Conservation (phyloP, 2,888 invertebrate species). For the Clistopyga incitator region DNA sequence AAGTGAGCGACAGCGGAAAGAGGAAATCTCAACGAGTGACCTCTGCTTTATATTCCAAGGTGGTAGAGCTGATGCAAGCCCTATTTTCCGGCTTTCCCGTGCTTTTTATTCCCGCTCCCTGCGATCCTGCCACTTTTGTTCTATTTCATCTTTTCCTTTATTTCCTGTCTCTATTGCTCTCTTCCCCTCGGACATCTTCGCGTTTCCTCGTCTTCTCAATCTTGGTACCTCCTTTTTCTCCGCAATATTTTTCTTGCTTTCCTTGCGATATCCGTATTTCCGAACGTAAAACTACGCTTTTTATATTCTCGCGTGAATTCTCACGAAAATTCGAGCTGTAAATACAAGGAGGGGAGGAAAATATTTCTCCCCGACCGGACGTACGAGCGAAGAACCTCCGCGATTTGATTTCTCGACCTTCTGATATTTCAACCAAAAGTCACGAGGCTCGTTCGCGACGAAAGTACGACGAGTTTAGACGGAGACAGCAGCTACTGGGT, state of each 20-base stretch:
- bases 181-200: slow-evolving; percentile 43
- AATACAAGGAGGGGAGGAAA: slow-evolving; percentile 32
- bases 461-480: slow-evolving; percentile 7
- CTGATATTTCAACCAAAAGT: slow-evolving; percentile 25
- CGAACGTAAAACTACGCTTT: neutral
- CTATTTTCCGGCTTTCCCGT: slow-evolving; percentile 56
- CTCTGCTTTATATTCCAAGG: slow-evolving; percentile 78
- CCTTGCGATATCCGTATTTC: slow-evolving; percentile 2
- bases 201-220: slow-evolving; percentile 40
- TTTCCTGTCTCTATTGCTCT: slow-evolving; percentile 19
- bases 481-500: slow-evolving; percentile 22
- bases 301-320: slow-evolving; percentile 62
- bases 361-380: slow-evolving; percentile 69
- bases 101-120: slow-evolving; percentile 32
- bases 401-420: slow-evolving; percentile 18
- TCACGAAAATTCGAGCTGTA: slow-evolving; percentile 68
- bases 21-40: slow-evolving; percentile 73
- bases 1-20: slow-evolving; percentile 29
- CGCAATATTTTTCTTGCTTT: slow-evolving; percentile 9
- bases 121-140: slow-evolving; percentile 56
- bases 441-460: neutral
- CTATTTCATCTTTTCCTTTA: slow-evolving; percentile 55
- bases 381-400: slow-evolving; percentile 52
- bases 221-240: slow-evolving; percentile 13
- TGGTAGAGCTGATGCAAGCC: slow-evolving; percentile 78